Conservation (phyloP, 2,113 vertebrate genomes). For the Centropus bengalensis region DNA sequence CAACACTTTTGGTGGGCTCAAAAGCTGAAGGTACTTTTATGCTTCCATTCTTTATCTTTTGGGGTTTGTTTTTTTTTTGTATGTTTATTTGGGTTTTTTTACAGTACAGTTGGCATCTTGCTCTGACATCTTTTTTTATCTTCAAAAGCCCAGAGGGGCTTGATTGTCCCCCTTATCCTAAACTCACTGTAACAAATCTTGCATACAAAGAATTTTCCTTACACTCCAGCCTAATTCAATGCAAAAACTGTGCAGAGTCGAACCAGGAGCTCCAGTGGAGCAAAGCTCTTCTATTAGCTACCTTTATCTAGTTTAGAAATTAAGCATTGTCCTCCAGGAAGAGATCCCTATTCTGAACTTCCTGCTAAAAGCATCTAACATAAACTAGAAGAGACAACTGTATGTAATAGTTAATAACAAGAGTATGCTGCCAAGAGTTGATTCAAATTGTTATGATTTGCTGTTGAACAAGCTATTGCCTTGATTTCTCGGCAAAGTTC, state of each 20-base stretch:
- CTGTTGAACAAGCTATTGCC: slow-evolving; percentile 38
- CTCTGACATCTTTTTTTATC: background rate
- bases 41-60: accelerated
- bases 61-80: too few relatives aligned
- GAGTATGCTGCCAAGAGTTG: background rate
- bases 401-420: background rate
- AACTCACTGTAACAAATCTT: background rate
- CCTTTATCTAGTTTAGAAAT: background rate
- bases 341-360: background rate
- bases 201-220: background rate
- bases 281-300: background rate
- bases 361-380: background rate
- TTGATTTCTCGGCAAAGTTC: slow-evolving; percentile 47
- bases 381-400: background rate
- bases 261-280: background rate
- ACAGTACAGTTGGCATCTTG: background rate
- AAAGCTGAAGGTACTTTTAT: background rate
- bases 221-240: background rate
- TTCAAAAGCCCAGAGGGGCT: accelerated
- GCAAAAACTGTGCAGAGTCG: accelerated
- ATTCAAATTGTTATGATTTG: background rate
- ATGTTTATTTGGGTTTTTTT: too few relatives aligned
- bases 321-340: background rate
- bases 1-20: background rate
- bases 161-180: background rate